Conservation (phyloP, 2,113 vertebrate species). For the Taurulus bubalis region DNA sequence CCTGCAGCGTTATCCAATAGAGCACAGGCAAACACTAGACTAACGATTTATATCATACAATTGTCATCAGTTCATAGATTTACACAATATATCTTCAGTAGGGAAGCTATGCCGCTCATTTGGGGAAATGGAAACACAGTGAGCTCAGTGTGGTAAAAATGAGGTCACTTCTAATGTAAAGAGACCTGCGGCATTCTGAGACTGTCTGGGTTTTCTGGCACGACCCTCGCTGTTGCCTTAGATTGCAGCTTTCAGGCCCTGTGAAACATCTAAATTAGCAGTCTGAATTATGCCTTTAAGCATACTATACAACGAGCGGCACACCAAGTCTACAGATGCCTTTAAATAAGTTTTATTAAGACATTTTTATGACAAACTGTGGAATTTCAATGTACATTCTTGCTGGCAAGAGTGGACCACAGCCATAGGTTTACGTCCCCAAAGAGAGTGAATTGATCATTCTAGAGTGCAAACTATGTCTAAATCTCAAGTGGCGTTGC, state of each 20-base stretch:
- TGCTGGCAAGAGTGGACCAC: neutral
- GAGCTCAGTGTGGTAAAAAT: conserved; percentile 69
- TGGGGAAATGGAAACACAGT: conserved; percentile 70
- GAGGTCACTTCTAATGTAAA: conserved; percentile 77
- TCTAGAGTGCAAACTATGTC: conserved; percentile 31
- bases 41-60: neutral
- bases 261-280: conserved; percentile 56
- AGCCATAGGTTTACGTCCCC: conserved; percentile 4
- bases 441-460: conserved; percentile 27
- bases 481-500: conserved; percentile 19
- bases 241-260: conserved; percentile 54
- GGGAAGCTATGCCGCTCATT: conserved; percentile 31
- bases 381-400: conserved; percentile 39
- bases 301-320: conserved; percentile 6
- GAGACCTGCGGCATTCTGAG: conserved; percentile 60
- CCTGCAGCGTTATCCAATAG: conserved; percentile 8
- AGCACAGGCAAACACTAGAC: neutral
- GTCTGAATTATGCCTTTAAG: conserved; percentile 30
- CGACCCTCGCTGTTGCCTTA: conserved; percentile 40
- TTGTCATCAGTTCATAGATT: neutral
- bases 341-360: conserved; percentile 36
- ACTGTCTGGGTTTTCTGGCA: conserved; percentile 65
- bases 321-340: conserved; percentile 20
- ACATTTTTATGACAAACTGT: conserved; percentile 41
- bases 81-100: conserved; percentile 27